A percentile compares a stretch with the other conserved stretches of the same genome.
phyloP scores from a whole-genome alignment of 2,888 invertebrate species.

The Phymatocera aterrima region DNA sequence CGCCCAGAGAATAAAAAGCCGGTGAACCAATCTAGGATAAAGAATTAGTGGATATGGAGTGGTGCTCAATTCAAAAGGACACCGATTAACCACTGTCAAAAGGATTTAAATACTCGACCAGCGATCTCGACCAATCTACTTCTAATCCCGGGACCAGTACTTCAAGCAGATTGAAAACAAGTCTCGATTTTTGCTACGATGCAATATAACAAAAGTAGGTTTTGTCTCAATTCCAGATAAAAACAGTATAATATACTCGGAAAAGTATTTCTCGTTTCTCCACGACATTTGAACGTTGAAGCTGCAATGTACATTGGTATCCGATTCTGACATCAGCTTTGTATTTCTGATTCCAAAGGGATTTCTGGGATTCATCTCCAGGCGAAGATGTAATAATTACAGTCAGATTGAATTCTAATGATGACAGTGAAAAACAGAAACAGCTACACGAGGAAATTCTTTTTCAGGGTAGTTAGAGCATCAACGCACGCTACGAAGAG shows the following conservation, averaged over 20 bases:
- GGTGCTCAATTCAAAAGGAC: not conserved
- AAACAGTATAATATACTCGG: not conserved
- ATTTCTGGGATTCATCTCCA: no score
- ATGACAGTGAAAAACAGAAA: no score
- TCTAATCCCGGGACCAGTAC: not conserved
- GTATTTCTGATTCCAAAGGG: no score
- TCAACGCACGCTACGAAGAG: not conserved
- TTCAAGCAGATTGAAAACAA: not conserved
- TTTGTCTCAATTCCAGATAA: not conserved
- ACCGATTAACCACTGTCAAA: not conserved
- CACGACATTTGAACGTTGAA: not conserved
- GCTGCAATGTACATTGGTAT: no score
- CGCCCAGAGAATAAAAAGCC: not conserved
- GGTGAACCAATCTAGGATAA: not conserved
- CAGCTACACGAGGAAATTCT: no score
- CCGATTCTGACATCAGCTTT: no score
- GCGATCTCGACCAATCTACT: slow-evolving; percentile 13
- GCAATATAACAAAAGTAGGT: not conserved
- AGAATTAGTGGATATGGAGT: not conserved
- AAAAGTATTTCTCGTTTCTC: not conserved
- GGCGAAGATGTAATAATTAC: no score
- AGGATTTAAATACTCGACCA: not conserved
- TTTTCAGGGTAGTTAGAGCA: no score
- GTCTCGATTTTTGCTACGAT: not conserved
- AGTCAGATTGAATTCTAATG: no score